A percentile compares a stretch with the other conserved stretches of the same genome.
Evolutionary conservation across 2,113 vertebrate species (phyloP).

Genomic region (Protobothrops mucrosquamatus): DNA sequence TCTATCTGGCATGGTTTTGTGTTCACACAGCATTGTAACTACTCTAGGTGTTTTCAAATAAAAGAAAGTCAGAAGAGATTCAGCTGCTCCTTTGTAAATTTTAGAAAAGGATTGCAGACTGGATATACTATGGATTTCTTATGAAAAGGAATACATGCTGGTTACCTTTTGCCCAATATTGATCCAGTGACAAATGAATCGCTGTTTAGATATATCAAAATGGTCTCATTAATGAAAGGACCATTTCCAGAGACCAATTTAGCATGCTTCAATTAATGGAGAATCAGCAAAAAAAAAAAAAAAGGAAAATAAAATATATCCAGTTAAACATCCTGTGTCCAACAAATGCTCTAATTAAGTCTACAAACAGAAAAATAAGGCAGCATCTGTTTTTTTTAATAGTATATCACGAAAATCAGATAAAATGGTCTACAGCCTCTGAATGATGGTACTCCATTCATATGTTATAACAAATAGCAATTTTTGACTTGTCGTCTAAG

Average conservation of each 20-base stretch:
- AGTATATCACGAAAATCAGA: background rate
- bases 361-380: background rate
- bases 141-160: background rate
- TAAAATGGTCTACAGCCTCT: background rate
- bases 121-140: background rate
- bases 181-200: background rate
- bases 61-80: background rate
- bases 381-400: background rate
- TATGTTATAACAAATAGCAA: background rate
- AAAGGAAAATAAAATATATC: background rate
- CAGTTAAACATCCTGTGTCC: background rate
- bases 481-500: background rate
- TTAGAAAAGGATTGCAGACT: background rate
- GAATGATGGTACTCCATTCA: background rate
- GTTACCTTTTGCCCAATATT: background rate
- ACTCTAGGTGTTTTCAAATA: background rate
- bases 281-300: background rate
- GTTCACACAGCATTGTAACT: background rate
- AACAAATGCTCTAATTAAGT: background rate
- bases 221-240: background rate
- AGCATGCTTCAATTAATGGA: background rate
- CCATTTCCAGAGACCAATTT: background rate
- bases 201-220: background rate
- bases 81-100: background rate
- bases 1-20: background rate